phyloP scores from a whole-genome alignment of 2,888 invertebrate genomes.

The Drosophila formosana region DNA sequence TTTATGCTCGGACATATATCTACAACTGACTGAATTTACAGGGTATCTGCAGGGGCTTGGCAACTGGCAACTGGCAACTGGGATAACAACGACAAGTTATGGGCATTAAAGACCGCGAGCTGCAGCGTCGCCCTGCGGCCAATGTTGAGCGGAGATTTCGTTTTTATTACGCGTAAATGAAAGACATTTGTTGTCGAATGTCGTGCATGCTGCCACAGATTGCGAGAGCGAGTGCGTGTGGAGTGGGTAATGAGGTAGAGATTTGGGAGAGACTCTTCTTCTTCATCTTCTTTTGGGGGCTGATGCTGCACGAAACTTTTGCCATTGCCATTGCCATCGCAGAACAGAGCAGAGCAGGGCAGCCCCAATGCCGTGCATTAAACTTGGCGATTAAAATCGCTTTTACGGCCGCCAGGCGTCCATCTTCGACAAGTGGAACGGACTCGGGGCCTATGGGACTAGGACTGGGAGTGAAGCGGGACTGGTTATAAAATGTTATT shows the following conservation, averaged over 20 bases:
- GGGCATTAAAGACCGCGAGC: conserved; percentile 42
- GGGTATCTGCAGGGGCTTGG: neutral
- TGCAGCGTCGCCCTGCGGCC: conserved; percentile 48
- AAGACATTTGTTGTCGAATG: conserved; percentile 64
- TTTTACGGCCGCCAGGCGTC: conserved; percentile 28
- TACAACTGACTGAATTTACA: neutral
- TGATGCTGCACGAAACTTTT: conserved; percentile 5
- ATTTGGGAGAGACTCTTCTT: neutral
- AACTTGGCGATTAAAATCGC: conserved; percentile 52
- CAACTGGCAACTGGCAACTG: neutral
- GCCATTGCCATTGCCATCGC: neutral
- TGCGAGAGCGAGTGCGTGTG: conserved; percentile 19
- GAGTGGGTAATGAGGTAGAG: neutral
- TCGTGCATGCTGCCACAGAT: conserved; percentile 1
- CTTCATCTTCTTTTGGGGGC: neutral
- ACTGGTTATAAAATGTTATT: conserved; percentile 33
- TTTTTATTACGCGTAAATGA: conserved; percentile 75
- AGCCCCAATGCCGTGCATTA: conserved; percentile 21
- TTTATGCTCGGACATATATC: neutral
- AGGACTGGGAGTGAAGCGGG: neutral
- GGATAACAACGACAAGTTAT: conserved; percentile 43
- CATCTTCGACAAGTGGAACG: neutral
- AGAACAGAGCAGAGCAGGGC: too few relatives aligned
- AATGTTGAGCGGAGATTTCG: conserved; percentile 65
- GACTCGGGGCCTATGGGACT: neutral